Conservation (phyloP, 2,797 vertebrate genomes). For the Calcarius lapponicus region DNA sequence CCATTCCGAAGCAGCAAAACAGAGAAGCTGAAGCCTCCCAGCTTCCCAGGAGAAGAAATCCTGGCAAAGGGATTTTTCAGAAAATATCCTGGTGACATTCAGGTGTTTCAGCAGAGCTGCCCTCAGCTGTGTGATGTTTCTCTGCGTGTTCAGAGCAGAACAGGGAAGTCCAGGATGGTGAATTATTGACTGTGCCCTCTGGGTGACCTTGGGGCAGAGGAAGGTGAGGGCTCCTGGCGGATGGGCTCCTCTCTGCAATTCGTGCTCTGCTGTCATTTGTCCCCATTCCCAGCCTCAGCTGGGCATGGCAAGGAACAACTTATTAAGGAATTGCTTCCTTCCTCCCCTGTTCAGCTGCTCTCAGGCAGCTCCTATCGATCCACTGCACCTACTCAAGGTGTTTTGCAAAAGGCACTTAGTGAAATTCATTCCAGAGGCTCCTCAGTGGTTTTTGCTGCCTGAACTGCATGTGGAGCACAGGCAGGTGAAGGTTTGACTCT, state of each 20-base stretch:
- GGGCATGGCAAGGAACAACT: neutral
- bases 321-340: constrained; percentile 7
- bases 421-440: neutral
- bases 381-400: neutral
- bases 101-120: neutral
- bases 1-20: too few species aligned
- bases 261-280: neutral
- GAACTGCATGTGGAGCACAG: neutral
- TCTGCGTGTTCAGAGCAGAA: neutral
- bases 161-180: neutral
- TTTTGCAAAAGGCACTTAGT: neutral
- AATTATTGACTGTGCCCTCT: neutral
- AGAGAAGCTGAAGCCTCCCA: too few species aligned
- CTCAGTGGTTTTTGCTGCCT: neutral
- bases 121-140: neutral
- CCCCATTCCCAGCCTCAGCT: neutral
- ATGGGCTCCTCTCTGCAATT: neutral
- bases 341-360: neutral
- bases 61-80: too few species aligned
- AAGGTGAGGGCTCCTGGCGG: neutral
- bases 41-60: too few species aligned
- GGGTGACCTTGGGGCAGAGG: neutral
- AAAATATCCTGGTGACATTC: neutral
- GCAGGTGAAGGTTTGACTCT: neutral
- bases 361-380: neutral